Base-by-base conservation (phyloP, 37 sponge, comb jelly and placozoan genomes). In the Ephydatia muelleri region DNA sequence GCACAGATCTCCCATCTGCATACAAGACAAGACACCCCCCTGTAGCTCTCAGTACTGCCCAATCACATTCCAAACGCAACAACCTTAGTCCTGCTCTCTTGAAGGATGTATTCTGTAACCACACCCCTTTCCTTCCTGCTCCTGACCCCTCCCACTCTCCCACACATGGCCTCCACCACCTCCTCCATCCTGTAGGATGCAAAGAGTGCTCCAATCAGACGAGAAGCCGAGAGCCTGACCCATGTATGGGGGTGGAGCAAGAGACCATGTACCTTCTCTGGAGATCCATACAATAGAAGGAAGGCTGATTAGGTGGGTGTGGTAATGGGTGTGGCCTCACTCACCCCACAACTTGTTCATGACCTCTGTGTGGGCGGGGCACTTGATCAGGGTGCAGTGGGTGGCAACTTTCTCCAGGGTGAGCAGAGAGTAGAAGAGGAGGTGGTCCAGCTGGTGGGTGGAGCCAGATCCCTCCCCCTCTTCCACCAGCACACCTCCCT, bases 241-340 rank as follows among this genome's bases (percentile, higher is more conserved):
- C 96, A 95, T 5, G 83, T 48, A 49, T 95, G 96, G 29, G 96
- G 89, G 80, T 95, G 89, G 57, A 85, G 83, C 70, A 95, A 38
- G 14, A 87, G 83, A 11, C 3, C 8, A 35, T 84, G 72, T 5
- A 86, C 82, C 68, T 33, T 14, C 21, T 84, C 92, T 88, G 68
- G 22, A 69, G 1, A 30, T 9, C 9, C 27, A 57, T 6, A 43
- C 43, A 8, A 11, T 4, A 43, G 47, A 8, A 43, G 47, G 16
- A 57, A 14, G 57, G 6, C 34, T 5, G 35, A 38, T n/a, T 36
- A 19, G 12, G 35, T 5, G 22, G 32, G 3, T 9, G 16, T 35
- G 19, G 16, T 3, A n/a, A 5, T 28, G 22, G 40, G 76, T 14
- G 35, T 40, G 35, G 32, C 38, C 79, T 4, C 4, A 77, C 92